These are phyloP conservation scores for Pampusana beccarii DNA, from an alignment of 2,113 vertebrate species.

Conservation along the genomic window DNA sequence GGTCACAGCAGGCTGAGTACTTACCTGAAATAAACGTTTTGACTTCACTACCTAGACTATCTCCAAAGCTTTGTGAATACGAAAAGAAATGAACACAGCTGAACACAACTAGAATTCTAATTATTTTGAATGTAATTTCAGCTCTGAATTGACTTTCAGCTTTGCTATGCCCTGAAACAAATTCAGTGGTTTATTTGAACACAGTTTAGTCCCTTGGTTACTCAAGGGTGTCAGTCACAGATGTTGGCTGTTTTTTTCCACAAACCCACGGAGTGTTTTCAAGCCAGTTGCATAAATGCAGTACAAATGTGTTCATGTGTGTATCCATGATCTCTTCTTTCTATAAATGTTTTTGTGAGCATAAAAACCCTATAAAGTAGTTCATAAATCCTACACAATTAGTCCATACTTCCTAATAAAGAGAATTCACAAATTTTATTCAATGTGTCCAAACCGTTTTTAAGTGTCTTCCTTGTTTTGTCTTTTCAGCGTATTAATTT, in stretches of 20 bases:
- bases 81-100: not conserved
- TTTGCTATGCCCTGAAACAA: not conserved
- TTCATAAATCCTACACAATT: not conserved
- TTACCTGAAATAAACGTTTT: not conserved
- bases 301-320: not conserved
- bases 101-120: not conserved
- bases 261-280: not conserved
- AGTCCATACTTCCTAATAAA: not conserved
- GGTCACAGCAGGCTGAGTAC: not conserved
- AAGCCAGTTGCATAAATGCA: not conserved
- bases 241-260: not conserved
- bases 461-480: not conserved
- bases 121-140: not conserved
- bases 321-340: not conserved
- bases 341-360: not conserved
- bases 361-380: not conserved
- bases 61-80: not conserved
- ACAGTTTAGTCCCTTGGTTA: not conserved
- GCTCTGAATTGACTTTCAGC: not conserved
- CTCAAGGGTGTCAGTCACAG: not conserved
- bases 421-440: not conserved
- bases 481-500: not conserved
- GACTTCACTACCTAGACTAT: not conserved
- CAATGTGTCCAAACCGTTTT: not conserved
- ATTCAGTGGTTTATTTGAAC: not conserved